A percentile compares a stretch with the other conserved stretches of the same genome.
Conservation (phyloP, 2,113 vertebrate genomes). For the Natator depressus region DNA sequence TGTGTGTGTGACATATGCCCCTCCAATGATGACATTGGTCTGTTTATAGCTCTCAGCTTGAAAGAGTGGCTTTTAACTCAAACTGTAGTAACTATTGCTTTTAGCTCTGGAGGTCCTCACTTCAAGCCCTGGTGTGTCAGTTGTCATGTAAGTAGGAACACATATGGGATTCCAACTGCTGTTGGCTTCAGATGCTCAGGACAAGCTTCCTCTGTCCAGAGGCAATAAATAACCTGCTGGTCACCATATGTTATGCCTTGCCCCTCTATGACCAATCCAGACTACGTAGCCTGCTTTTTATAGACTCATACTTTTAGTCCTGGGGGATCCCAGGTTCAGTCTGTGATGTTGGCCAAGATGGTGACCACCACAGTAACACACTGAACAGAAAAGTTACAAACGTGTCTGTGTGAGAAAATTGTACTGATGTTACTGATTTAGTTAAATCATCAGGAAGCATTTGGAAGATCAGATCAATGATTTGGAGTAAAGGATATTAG, state of each 20-base stretch:
- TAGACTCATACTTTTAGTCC: background rate
- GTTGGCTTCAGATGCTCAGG: background rate
- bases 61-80: background rate
- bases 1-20: fast-evolving
- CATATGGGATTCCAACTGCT: background rate
- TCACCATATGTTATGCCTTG: fast-evolving
- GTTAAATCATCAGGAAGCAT: background rate
- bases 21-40: fast-evolving
- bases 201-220: background rate
- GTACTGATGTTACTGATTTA: background rate
- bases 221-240: fast-evolving
- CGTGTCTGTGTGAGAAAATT: background rate
- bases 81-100: background rate
- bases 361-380: background rate
- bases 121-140: background rate
- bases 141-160: background rate
- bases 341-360: background rate
- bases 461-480: background rate
- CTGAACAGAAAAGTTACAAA: background rate
- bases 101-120: background rate
- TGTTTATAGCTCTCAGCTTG: background rate
- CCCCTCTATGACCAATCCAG: background rate
- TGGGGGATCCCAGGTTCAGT: background rate
- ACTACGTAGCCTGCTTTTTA: fast-evolving
- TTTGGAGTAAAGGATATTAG: background rate